Evolutionary conservation across 1,140 invertebrate genomes (phyloP).

Genomic region (Hyles vespertilio): DNA sequence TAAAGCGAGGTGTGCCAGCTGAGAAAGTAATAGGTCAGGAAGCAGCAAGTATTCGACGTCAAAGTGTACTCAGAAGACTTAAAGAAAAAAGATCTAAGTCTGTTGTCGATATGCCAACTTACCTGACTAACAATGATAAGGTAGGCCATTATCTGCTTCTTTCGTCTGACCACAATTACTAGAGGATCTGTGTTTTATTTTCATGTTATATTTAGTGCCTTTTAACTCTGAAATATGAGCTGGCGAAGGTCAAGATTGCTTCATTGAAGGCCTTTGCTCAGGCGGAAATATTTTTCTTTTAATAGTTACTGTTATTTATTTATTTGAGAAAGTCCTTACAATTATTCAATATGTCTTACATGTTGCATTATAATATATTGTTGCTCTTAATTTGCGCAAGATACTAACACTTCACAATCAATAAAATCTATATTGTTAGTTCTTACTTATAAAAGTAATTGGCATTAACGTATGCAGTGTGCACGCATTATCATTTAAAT

Average conservation of each 20-base stretch:
- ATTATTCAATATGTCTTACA: no score
- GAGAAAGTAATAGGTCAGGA: slow-evolving; percentile 81
- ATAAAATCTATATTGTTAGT: no score
- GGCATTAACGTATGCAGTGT: no score
- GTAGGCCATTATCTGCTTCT: slow-evolving; percentile 51
- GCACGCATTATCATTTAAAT: no score
- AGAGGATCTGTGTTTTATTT: slow-evolving; percentile 3
- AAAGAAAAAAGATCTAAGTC: slow-evolving; percentile 68
- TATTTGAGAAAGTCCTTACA: no score
- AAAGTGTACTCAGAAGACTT: slow-evolving; percentile 44
- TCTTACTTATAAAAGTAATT: no score
- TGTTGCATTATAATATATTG: no score
- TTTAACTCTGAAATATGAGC: neutral
- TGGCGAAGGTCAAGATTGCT: slow-evolving; percentile 4
- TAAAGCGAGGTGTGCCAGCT: slow-evolving; percentile 80
- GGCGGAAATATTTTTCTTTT: slow-evolving; percentile 1
- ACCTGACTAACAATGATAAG: slow-evolving; percentile 82
- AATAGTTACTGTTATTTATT: slow-evolving; percentile 1
- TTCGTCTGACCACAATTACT: slow-evolving; percentile 3
- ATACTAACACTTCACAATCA: no score
- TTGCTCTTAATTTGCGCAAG: no score
- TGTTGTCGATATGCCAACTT: slow-evolving; percentile 85
- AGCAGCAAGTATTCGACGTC: slow-evolving; percentile 71
- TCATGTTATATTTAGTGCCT: neutral
- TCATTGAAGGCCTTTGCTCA: slow-evolving; percentile 3